Evolutionary conservation across 2,888 invertebrate species (phyloP), one percentile per base, ranked within the genome.

Genomic region (Patella ulyssiponensis): DNA sequence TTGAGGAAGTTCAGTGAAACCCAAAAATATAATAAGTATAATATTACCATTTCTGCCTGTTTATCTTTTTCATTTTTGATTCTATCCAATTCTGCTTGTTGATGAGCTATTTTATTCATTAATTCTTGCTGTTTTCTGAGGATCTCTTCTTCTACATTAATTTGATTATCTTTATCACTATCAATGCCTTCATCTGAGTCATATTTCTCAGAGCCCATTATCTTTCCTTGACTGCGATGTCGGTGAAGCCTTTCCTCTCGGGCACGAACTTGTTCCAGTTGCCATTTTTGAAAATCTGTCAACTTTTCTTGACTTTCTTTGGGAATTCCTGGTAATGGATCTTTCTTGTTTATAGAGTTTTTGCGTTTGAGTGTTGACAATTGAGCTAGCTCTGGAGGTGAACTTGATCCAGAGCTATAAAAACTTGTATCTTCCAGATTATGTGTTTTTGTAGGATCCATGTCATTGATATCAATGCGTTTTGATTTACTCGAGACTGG

Each of bases 211-310:
- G 20, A 12, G 23, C 23, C 73, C 71, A 23, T 80, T 56, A 75
- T 81, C 76, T 44, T 79, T 77, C 20, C 33, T 11, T 51, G 12
- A n/a, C 20, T 27, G 17, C 27, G 11, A 15, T 74, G 17, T n/a
- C 58, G 53, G 23, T 75, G 54, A n/a, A 89, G 80, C 14, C 89
- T 74, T 33, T 86, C 84, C 44, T 82, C 84, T 44, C 86, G 76
- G 0, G 83, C 80, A 23, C 80, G 76, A 71, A 86, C 85, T 76
- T 89, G 89, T 56, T 90, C 88, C 75, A 80, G 69, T 78, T 88
- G 88, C 88, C 88, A 90, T 73, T 86, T 87, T 76, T 89, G 87
- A 75, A 88, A 90, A 75, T 89, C 87, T 9, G 84, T 81, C 53
- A 81, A 58, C 52, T 81, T 81, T 58, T 77, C 79, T 20, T 71